Percentiles rank a stretch among this genome's conserved stretches.
phyloP scores from a whole-genome alignment of 2,888 invertebrate genomes.

The Proisotoma minuta region DNA sequence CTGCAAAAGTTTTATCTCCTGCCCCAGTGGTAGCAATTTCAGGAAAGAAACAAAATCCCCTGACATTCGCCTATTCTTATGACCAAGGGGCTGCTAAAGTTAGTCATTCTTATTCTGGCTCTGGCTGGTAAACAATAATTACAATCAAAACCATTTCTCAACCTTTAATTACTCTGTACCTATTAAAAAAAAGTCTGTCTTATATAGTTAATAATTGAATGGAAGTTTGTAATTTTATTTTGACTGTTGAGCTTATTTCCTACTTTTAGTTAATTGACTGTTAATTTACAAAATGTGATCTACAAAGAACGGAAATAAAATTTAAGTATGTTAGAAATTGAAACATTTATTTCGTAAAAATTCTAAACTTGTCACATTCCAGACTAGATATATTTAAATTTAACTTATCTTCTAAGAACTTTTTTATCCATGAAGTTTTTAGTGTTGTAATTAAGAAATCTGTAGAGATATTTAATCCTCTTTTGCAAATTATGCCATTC shows the following conservation, averaged over 20 bases:
- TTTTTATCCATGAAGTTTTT: constrained; percentile 58
- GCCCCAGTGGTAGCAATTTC: constrained; percentile 19
- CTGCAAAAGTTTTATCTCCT: constrained; percentile 15
- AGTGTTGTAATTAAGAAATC: constrained; percentile 73
- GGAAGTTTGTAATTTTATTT: no score
- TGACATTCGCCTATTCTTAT: constrained; percentile 43
- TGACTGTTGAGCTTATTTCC: no score
- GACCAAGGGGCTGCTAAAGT: constrained; percentile 39
- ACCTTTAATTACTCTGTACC: not conserved
- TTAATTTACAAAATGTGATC: no score
- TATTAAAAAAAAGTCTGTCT: no score
- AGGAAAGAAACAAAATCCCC: constrained; percentile 41
- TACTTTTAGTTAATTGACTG: no score
- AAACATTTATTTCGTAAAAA: no score
- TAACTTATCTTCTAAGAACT: constrained; percentile 15
- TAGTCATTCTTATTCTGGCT: constrained; percentile 44
- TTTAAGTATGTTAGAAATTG: no score
- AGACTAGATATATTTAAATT: no score
- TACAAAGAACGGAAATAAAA: no score
- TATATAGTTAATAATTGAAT: no score
- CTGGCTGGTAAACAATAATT: constrained; percentile 39
- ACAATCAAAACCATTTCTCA: not conserved
- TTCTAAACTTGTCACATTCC: no score
- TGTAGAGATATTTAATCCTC: constrained; percentile 68
- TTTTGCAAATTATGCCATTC: constrained; percentile 73